Evolutionary conservation across 2,888 invertebrate species (phyloP).

Genomic region (Rotaria sp.): DNA sequence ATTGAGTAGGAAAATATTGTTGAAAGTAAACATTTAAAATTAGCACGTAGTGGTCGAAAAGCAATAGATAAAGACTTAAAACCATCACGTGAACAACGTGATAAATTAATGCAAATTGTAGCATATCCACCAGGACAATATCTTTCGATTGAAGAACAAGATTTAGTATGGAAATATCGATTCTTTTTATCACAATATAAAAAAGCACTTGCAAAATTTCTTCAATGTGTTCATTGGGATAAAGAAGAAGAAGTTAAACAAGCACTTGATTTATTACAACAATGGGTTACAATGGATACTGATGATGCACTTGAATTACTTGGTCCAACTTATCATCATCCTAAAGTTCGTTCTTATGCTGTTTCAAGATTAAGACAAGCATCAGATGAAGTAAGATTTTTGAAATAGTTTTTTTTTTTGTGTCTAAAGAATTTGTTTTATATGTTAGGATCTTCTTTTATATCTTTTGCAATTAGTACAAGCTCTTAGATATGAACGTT

Average conservation of each 20-base stretch:
- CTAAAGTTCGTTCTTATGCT: slow-evolving; percentile 77
- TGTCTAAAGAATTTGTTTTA: neutral
- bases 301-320: slow-evolving; percentile 83
- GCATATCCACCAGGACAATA: slow-evolving; percentile 32
- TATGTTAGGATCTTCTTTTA: slow-evolving; percentile 70
- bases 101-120: slow-evolving; percentile 65
- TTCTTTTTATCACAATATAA: slow-evolving; percentile 85
- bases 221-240: slow-evolving; percentile 95
- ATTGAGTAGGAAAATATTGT: slow-evolving; percentile 77
- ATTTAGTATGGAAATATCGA: slow-evolving; percentile 90
- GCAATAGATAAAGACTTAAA: slow-evolving; percentile 79
- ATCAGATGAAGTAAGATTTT: slow-evolving; percentile 67
- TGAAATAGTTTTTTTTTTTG: slow-evolving; percentile 29
- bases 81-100: slow-evolving; percentile 75
- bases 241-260: slow-evolving; percentile 76
- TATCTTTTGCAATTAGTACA: slow-evolving; percentile 92
- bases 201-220: slow-evolving; percentile 87
- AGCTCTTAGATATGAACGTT: slow-evolving; percentile 79
- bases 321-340: slow-evolving; percentile 69
- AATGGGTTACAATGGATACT: slow-evolving; percentile 90
- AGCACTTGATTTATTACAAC: slow-evolving; percentile 75
- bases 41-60: slow-evolving; percentile 81
- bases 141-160: slow-evolving; percentile 72
- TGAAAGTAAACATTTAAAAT: slow-evolving; percentile 88
- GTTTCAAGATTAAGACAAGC: slow-evolving; percentile 82